A percentile compares a stretch with the other conserved stretches of the same genome.
Evolutionary conservation across 2,888 invertebrate species (phyloP).

Genomic region (Ganaspis brasiliensis): DNA sequence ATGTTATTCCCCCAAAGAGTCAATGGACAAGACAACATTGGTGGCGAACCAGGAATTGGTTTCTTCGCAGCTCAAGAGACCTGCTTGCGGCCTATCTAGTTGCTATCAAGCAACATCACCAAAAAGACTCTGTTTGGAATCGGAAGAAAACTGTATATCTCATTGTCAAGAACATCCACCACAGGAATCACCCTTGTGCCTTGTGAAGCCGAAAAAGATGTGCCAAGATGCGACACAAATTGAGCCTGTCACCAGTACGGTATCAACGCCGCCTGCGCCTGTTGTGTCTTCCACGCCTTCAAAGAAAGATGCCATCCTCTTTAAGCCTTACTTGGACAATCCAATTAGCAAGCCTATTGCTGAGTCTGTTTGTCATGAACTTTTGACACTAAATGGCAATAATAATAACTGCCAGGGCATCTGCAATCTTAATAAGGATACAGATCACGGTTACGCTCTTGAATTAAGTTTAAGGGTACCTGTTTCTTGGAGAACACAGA

Average conservation of each 20-base stretch:
- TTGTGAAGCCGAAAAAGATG: conserved; percentile 77
- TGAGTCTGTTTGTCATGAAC: conserved; percentile 42
- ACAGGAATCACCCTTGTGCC: conserved; percentile 80
- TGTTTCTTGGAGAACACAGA: conserved; percentile 69
- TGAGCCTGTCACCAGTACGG: conserved; percentile 71
- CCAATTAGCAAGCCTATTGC: conserved; percentile 81
- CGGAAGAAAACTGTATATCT: conserved; percentile 62
- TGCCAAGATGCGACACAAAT: conserved; percentile 58
- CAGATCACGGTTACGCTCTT: conserved; percentile 69
- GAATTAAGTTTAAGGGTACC: conserved; percentile 75
- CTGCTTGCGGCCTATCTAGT: conserved; percentile 66
- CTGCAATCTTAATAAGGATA: conserved; percentile 73
- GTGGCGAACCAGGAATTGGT: conserved; percentile 7
- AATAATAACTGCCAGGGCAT: conserved; percentile 74
- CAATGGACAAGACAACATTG: conserved; percentile 44
- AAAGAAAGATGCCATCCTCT: conserved; percentile 87
- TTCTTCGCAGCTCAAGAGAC: conserved; percentile 65
- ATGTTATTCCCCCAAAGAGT: conserved; percentile 70
- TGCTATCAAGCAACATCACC: conserved; percentile 69
- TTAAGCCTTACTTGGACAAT: conserved; percentile 89
- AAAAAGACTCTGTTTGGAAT: conserved; percentile 67
- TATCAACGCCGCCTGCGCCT: conserved; percentile 66
- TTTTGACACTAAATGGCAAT: conserved; percentile 59
- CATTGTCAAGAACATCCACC: conserved; percentile 66
- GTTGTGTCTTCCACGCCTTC: conserved; percentile 71